phyloP scores from a whole-genome alignment of 2,888 invertebrate species.

The Melipona beecheii region DNA sequence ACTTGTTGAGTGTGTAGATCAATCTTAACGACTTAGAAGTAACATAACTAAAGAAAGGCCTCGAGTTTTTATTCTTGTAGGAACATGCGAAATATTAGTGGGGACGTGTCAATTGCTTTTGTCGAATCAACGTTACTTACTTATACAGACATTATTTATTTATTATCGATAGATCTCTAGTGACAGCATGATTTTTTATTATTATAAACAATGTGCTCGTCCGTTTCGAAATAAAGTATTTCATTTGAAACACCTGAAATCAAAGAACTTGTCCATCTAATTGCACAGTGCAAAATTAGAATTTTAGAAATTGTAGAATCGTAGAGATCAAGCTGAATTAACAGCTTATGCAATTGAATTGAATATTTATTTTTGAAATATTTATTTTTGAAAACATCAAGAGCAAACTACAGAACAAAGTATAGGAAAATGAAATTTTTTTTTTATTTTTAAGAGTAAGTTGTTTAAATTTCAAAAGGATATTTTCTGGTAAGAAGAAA shows the following conservation, averaged over 20 bases:
- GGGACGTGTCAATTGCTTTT: constrained; percentile 33
- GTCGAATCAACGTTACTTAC: constrained; percentile 16
- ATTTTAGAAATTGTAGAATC: neutral
- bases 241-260: neutral
- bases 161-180: neutral
- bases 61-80: constrained; percentile 43
- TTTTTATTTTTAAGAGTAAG: neutral
- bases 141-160: constrained; percentile 11
- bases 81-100: constrained; percentile 9
- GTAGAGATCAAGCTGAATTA: neutral
- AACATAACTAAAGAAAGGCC: constrained; percentile 21
- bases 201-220: neutral
- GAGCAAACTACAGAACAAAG: too few relatives aligned
- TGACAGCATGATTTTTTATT: neutral
- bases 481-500: neutral
- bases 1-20: constrained; percentile 17
- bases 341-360: neutral
- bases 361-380: neutral
- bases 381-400: neutral
- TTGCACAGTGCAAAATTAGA: too few relatives aligned
- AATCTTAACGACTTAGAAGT: constrained; percentile 5
- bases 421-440: neutral
- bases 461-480: neutral
- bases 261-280: too few relatives aligned
- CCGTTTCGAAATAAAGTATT: constrained; percentile 17